phyloP scores from a whole-genome alignment of 2,888 invertebrate species.

The Drosophila greeni region DNA sequence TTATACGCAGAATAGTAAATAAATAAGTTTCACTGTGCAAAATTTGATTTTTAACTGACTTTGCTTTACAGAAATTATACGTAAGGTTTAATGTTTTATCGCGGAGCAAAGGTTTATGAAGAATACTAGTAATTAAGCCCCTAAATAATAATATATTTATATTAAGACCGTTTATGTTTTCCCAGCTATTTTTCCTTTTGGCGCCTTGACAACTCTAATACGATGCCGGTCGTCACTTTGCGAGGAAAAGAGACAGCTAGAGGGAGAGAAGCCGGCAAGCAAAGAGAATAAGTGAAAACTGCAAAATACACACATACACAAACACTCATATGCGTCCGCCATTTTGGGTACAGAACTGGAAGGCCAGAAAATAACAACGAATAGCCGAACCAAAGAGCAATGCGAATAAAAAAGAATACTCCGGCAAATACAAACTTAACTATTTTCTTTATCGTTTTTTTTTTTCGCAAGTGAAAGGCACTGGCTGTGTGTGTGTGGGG shows the following conservation, averaged over 20 bases:
- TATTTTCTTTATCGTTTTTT: constrained; percentile 24
- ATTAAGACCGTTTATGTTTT: not conserved
- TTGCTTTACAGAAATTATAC: constrained; percentile 2
- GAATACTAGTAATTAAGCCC: not conserved
- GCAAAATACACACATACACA: constrained; percentile 46
- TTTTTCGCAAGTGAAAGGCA: constrained; percentile 61
- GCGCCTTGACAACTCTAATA: constrained; percentile 46
- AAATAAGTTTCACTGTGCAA: not conserved
- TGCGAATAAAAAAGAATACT: constrained; percentile 60
- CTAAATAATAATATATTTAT: not conserved
- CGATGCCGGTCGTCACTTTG: constrained; percentile 46
- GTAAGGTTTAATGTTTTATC: not conserved
- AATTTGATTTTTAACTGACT: not conserved
- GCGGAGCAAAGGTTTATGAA: not conserved
- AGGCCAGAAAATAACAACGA: constrained; percentile 66
- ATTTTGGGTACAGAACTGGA: constrained; percentile 66
- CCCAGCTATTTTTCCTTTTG: not conserved
- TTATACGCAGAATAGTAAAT: not conserved
- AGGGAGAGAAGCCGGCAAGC: constrained; percentile 64
- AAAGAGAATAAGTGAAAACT: constrained; percentile 63
- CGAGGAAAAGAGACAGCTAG: constrained; percentile 28
- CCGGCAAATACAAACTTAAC: constrained; percentile 57
- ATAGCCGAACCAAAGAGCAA: constrained; percentile 56
- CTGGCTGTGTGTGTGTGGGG: constrained; percentile 28
- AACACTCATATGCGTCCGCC: constrained; percentile 55